Conservation (phyloP, 2,113 vertebrate species). For the Brachionichthys hirsutus region DNA sequence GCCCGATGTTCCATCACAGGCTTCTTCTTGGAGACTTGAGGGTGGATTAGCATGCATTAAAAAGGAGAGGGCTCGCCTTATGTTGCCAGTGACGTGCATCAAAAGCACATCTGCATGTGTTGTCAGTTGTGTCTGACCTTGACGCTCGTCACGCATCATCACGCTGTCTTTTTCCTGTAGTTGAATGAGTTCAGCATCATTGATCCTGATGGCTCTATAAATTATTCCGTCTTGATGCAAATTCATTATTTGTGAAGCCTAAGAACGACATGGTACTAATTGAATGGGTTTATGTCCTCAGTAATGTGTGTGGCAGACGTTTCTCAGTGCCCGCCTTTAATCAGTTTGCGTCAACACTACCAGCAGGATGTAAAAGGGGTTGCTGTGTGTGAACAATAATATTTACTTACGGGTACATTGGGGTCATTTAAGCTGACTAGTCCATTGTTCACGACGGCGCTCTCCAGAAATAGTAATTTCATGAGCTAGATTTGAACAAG, state of each 20-base stretch:
- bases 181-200: conserved; percentile 21
- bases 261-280: conserved; percentile 21
- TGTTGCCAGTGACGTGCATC: too few relatives aligned
- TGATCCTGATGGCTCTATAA: conserved; percentile 17
- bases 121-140: conserved; percentile 12
- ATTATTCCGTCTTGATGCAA: not conserved
- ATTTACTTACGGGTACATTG: conserved; percentile 1
- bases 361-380: not conserved
- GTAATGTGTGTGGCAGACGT: conserved; percentile 16
- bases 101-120: too few relatives aligned
- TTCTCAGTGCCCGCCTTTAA: conserved; percentile 16
- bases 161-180: not conserved
- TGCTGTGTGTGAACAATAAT: not conserved
- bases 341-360: conserved; percentile 16
- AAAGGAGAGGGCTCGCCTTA: too few relatives aligned
- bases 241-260: conserved; percentile 1
- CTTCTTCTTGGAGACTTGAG: not conserved
- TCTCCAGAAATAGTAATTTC: too few relatives aligned
- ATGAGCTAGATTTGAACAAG: too few relatives aligned
- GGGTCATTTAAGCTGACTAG: conserved; percentile 13
- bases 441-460: not conserved
- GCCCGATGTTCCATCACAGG: conserved; percentile 4
- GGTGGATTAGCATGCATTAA: not conserved
- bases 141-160: not conserved
- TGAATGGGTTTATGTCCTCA: conserved; percentile 23